Conservation (phyloP, 92 coral and sea anemone genomes). For the Diadumene lineata region DNA sequence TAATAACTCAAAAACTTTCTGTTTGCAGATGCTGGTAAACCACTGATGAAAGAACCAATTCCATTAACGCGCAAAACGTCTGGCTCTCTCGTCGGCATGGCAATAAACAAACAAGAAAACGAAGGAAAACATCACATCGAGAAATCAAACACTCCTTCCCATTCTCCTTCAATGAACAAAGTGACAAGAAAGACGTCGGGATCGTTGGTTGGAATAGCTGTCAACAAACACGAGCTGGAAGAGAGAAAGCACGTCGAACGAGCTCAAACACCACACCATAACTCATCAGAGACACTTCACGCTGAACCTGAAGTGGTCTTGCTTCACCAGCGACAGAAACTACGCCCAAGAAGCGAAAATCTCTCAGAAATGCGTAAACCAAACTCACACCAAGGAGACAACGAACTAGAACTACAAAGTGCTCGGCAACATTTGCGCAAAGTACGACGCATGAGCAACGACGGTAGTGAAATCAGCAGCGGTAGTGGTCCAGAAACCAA, state of each 20-base stretch:
- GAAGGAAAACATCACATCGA: conserved; percentile 13
- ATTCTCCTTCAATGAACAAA: conserved; percentile 14
- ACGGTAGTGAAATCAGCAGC: conserved; percentile 22
- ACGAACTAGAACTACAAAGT: conserved; percentile 50
- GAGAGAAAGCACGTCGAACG: conserved; percentile 34
- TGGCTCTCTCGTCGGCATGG: conserved; percentile 64
- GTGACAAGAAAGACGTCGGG: conserved; percentile 50
- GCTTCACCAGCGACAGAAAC: conserved; percentile 58
- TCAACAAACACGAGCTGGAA: conserved; percentile 43
- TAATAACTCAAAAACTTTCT: not conserved
- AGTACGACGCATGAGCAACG: conserved; percentile 40
- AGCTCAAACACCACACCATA: conserved; percentile 21
- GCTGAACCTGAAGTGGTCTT: conserved; percentile 55
- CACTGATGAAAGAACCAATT: conserved; percentile 19
- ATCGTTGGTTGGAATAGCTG: conserved; percentile 65
- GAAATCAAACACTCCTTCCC: not conserved
- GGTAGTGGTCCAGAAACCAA: conserved; percentile 8
- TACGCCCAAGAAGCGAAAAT: conserved; percentile 48
- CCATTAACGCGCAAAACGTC: conserved; percentile 45
- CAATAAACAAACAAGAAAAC: conserved; percentile 49
- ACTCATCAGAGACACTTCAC: conserved; percentile 26
- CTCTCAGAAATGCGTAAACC: conserved; percentile 14
- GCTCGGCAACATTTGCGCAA: conserved; percentile 66
- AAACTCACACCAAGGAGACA: conserved; percentile 1
- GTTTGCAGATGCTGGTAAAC: conserved; percentile 7